Evolutionary conservation across 2,797 vertebrate genomes (phyloP), one percentile per base, ranked within the genome.

Genomic region (Trematomus bernacchii): DNA sequence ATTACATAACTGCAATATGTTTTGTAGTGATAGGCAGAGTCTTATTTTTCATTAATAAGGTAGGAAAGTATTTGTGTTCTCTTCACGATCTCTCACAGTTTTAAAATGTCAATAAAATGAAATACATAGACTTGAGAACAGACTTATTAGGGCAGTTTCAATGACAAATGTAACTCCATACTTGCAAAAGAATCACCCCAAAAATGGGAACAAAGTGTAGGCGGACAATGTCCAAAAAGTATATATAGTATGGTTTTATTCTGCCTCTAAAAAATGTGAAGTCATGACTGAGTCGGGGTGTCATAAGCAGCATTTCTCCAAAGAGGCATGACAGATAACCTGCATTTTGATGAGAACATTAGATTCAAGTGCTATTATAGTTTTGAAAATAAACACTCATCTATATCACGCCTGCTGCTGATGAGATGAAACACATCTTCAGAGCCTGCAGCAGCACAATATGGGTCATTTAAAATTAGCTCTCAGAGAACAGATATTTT

Each of bases 391-490:
- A 6, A 43, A 2, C 23, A 37, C 11, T 6, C 6, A n/a, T 59
- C 51, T 8, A 4, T 37, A 13, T 48, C 16, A 13, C 3, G 9
- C 0, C 65, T 37, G 53, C 27, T 61, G 74, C 63, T 52, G 19
- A 59, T 0, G 46, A n/a, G 58, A 54, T 37, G 53, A 69, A 58
- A 76, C 64, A 76, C 64, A 37, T 76, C 51, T 60, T 54, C 19
- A 60, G 1, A 11, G 23, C 46, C 61, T 4, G 42, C 50, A 47
- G 79, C 76, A 4, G 30, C 65, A 43, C 3, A 33, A 73, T 71
- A 40, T 76, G 58, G 70, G 60, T 83, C 63, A 61, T 71, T 76
- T 83, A 52, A 72, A 69, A 72, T 66, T 60, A 53, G 48, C 54
- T 64, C 42, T 23, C 47, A 50, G 44, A 50, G 11, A 79, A n/a